These are phyloP conservation scores for Circaetus cinerascens DNA, from an alignment of 2,113 vertebrate genomes.

Conservation along the genomic window DNA sequence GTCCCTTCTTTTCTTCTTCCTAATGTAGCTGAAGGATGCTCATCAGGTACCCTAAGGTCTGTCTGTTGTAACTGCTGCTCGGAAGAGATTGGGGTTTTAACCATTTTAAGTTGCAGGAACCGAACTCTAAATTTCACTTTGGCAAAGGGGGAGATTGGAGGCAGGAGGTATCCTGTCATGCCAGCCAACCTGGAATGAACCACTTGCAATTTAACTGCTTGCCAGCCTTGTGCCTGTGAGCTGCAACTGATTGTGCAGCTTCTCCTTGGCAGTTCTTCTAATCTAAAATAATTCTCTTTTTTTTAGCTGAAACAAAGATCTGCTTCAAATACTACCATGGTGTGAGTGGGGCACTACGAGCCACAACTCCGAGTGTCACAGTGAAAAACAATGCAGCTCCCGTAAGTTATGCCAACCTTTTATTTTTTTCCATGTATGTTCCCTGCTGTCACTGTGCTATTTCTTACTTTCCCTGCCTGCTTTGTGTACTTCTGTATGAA, in stretches of 20 bases:
- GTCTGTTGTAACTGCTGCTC: neutral
- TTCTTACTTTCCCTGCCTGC: neutral
- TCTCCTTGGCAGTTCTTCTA: neutral
- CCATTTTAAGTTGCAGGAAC: neutral
- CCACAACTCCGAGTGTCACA: conserved; percentile 91
- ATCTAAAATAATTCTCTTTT: neutral
- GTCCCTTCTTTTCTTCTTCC: neutral
- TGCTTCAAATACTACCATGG: conserved; percentile 99
- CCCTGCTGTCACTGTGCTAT: neutral
- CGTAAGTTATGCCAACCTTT: conserved; percentile 75
- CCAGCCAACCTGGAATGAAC: neutral
- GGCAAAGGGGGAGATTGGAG: neutral
- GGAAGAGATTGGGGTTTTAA: neutral
- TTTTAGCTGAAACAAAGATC: conserved; percentile 92
- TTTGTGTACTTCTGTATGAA: neutral
- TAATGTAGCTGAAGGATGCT: neutral
- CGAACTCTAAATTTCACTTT: neutral
- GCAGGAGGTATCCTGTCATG: neutral
- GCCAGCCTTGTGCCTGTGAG: neutral
- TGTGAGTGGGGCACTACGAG: conserved; percentile 87
- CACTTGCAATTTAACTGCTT: neutral
- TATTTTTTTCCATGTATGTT: neutral
- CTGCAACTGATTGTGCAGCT: neutral
- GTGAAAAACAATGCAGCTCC: conserved; percentile 84
- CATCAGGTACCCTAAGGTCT: neutral